phyloP scores from a whole-genome alignment of 2,113 vertebrate species.

The Forbesichthys papilliferus region DNA sequence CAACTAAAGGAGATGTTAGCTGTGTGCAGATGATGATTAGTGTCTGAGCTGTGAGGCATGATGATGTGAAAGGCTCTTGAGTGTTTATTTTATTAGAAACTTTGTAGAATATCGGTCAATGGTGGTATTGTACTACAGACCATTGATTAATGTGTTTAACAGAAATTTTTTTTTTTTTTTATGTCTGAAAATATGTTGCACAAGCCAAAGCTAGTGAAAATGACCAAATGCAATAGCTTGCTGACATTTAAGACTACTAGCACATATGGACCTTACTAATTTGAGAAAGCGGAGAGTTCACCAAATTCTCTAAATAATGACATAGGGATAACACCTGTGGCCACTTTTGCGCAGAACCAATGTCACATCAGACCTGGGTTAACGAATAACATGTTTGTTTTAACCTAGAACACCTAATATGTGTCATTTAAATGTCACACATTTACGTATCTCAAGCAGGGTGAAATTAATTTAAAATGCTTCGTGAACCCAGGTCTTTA shows the following conservation, averaged over 20 bases:
- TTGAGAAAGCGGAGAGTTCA: neutral
- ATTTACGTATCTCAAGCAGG: neutral
- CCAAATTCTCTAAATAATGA: conserved; percentile 21
- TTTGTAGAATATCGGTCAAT: conserved; percentile 30
- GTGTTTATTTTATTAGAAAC: conserved; percentile 33
- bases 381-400: conserved; percentile 3
- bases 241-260: conserved; percentile 25
- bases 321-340: conserved; percentile 2
- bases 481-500: conserved; percentile 6
- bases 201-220: neutral
- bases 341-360: neutral
- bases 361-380: neutral
- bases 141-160: conserved; percentile 8
- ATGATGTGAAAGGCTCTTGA: conserved; percentile 7
- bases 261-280: conserved; percentile 34
- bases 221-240: neutral
- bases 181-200: neutral
- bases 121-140: conserved; percentile 29
- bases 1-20: conserved; percentile 3
- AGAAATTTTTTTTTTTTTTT: neutral
- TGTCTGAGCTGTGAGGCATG: conserved; percentile 63
- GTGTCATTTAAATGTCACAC: neutral
- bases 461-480: conserved; percentile 16
- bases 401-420: neutral
- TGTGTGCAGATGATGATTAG: neutral